Percentiles rank a stretch among this genome's conserved stretches.
These are phyloP conservation scores for Rhea pennata DNA, from an alignment of 2,113 vertebrate species.

Conservation along the genomic window DNA sequence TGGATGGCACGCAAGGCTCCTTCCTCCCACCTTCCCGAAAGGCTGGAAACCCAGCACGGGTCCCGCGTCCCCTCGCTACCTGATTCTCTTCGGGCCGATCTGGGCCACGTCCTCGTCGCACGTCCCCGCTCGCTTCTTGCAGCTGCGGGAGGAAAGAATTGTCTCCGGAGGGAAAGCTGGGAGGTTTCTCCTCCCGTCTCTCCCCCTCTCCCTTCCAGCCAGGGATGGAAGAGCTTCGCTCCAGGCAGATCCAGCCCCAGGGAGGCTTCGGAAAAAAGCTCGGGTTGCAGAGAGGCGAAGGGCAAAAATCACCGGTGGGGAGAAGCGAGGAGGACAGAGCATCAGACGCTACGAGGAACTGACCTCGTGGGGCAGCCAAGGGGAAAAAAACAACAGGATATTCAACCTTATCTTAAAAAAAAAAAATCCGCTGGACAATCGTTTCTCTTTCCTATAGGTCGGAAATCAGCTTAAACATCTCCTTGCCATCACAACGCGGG, in stretches of 20 bases:
- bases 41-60: background rate
- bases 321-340: no score
- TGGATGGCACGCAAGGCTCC: background rate
- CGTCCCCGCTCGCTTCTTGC: background rate
- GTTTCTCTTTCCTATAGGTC: background rate
- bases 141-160: conserved; percentile 21
- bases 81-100: conserved; percentile 78
- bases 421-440: background rate
- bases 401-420: background rate
- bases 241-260: no score
- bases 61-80: conserved; percentile 25
- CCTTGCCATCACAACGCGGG: accelerated
- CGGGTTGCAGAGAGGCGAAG: no score
- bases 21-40: background rate
- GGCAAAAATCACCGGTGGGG: no score
- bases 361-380: no score
- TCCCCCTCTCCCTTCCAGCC: accelerated
- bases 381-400: no score
- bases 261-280: no score
- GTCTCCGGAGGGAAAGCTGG: no score
- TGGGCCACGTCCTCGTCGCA: conserved; percentile 72
- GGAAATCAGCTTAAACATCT: background rate
- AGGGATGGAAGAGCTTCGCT: background rate
- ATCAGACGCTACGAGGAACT: no score
- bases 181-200: no score